Base-by-base conservation (phyloP, 2,113 vertebrate species). In the Gallinago media region DNA sequence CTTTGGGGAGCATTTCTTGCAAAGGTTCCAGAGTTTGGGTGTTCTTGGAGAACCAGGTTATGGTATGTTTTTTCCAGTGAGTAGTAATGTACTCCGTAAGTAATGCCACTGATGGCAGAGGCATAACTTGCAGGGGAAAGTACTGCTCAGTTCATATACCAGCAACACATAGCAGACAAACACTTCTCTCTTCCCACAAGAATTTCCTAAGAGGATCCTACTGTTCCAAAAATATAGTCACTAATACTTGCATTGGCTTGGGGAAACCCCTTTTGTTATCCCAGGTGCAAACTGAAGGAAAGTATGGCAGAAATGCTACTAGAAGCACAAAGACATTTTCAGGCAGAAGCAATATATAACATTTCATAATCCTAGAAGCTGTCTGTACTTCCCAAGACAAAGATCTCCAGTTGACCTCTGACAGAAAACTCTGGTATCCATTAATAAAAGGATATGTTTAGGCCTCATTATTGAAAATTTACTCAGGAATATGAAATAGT, bases 291-390 rank as follows among this genome's bases (percentile, higher is more conserved):
- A 94, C 12, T 4, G 66, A 88, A 96, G 73, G 63, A 22, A 76
- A 84, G 47, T 50, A 55, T 36, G 68, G 74, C 76, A 90, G 72
- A 81, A 94, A 88, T 49, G 59, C 84, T 77, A 63, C 7, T 13
- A 88, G 89, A 65, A 83, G 89, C 77, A 74, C 22, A 61, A 87
- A 12, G 2, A 70, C 61, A 42, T 68, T 79, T 89, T 89, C 70
- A 91, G 87, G 77, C 52, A 78, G n/a, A 92, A 91, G 91, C 66
- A 58, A 74, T 52, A 50, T 38, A 55, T 65, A 90, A 83, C 82
- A 86, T 93, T 93, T 93, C 92, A 92, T 61, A 91, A 58, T 87
- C 86, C 88, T 94, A 90, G 89, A 92, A 82, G 36, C 36, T 92
- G 44, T 63, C 59, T 92, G 26, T 46, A 36, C 12, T 8, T 84